These are phyloP conservation scores for Leptura quadrifasciata DNA, from an alignment of 2,888 invertebrate genomes.

Conservation along the genomic window DNA sequence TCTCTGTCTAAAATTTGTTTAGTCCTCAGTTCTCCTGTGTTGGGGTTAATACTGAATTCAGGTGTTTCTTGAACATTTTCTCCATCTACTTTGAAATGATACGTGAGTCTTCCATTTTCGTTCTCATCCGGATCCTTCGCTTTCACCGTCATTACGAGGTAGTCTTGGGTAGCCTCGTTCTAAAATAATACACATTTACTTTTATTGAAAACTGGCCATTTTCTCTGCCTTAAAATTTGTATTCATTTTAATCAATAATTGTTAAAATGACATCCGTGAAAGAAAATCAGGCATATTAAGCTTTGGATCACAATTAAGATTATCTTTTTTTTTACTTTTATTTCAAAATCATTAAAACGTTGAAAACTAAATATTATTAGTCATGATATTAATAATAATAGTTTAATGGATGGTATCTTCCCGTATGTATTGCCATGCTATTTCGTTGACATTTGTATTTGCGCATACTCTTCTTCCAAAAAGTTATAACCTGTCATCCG, in stretches of 20 bases:
- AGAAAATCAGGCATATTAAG: too few relatives aligned
- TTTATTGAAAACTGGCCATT: constrained; percentile 26
- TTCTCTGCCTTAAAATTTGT: not conserved
- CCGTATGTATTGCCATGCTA: too few relatives aligned
- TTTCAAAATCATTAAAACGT: too few relatives aligned
- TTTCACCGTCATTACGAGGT: constrained; percentile 86
- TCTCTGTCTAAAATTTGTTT: constrained; percentile 89
- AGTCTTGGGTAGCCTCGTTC: constrained; percentile 86
- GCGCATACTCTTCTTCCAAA: too few relatives aligned
- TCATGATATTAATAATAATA: too few relatives aligned
- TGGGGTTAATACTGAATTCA: constrained; percentile 87
- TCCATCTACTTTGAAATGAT: constrained; percentile 84
- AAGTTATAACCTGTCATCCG: too few relatives aligned
- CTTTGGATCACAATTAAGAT: too few relatives aligned
- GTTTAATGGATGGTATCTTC: too few relatives aligned
- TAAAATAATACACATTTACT: constrained; percentile 63
- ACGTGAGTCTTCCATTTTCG: constrained; percentile 89
- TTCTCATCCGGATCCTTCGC: constrained; percentile 89
- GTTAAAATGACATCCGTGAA: not conserved
- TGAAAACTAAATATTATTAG: too few relatives aligned
- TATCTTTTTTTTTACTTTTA: too few relatives aligned
- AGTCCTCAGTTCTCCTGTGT: constrained; percentile 87
- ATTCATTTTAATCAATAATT: not conserved
- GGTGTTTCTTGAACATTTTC: constrained; percentile 85
- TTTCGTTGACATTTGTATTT: too few relatives aligned